Evolutionary conservation across 2,888 invertebrate genomes (phyloP), one percentile per base, ranked within the genome.

Genomic region (Ophioninae sp.): DNA sequence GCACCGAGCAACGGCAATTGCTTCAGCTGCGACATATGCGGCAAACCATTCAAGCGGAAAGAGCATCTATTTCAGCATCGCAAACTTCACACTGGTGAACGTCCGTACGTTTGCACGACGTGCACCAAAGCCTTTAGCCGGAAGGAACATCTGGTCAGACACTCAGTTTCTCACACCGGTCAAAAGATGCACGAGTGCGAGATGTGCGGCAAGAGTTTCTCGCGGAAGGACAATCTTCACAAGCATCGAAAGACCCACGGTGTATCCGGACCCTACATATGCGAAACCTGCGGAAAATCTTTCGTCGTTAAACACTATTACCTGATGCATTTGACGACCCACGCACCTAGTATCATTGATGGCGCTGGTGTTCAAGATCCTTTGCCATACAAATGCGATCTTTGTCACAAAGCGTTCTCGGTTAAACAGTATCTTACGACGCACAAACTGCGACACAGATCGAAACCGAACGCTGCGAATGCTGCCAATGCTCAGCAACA

Each of bases 21-120:
- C 30, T 93, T 93, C 88, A 91, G 91, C 88, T 96, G 95, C 88
- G 94, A 94, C 59, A 93, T 94, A 20, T 96, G 96, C 89, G 94
- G 93, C 7, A 95, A 95, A 85, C 94, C 94, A 0, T 96, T 96
- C 88, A 96, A 96, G 89, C 93, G 96, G 86, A 95, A 95, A 89
- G 96, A 96, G 88, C 96, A 96, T 89, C 92, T 96, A 0, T 95
- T 95, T 81, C 96, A 96, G 86, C 96, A 96, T 88, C 93, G 95
- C 1, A 96, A 96, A 88, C 91, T 95, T 1, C 96, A 96, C 87
- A 95, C 95, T 0, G 96, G 96, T 7, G 94, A 95, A 84, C 93
- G 96, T 65, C 96, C 96, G 0, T 96, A 95, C 88, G 95, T 94
- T 30, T 96, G 96, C 86, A 94, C 94, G 0, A 94, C 95, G 59